These are phyloP conservation scores for Pollicipes pollicipes DNA, from an alignment of 1,140 invertebrate genomes.

Conservation along the genomic window DNA sequence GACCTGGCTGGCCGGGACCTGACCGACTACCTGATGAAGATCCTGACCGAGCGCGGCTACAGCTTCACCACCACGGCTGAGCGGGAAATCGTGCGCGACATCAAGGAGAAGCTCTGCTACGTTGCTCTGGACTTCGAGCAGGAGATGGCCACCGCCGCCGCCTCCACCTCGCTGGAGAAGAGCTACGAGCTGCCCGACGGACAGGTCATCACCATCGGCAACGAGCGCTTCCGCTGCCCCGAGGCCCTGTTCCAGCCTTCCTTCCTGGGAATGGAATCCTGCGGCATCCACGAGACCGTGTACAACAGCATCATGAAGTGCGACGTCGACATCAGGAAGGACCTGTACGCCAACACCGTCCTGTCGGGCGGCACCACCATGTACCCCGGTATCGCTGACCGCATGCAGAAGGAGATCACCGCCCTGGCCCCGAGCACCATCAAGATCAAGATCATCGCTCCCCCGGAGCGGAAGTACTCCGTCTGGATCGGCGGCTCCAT, in stretches of 20 bases:
- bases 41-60: slow-evolving; percentile 31
- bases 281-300: slow-evolving; percentile 43
- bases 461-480: slow-evolving; percentile 79
- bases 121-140: slow-evolving; percentile 83
- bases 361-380: slow-evolving; percentile 54
- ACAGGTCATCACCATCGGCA: slow-evolving; percentile 44
- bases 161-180: slow-evolving; percentile 78
- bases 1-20: slow-evolving; percentile 37
- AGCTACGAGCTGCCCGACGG: slow-evolving; percentile 83
- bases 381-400: slow-evolving; percentile 71
- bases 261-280: slow-evolving; percentile 33
- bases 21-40: slow-evolving; percentile 37
- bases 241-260: slow-evolving; percentile 37
- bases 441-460: slow-evolving; percentile 89
- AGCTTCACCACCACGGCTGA: slow-evolving; percentile 43
- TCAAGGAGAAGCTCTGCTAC: slow-evolving; percentile 83
- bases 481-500: slow-evolving; percentile 79
- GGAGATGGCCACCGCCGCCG: slow-evolving; percentile 68
- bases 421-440: slow-evolving; percentile 61
- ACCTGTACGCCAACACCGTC: slow-evolving; percentile 61
- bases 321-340: slow-evolving; percentile 68
- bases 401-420: slow-evolving; percentile 79
- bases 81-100: slow-evolving; percentile 80
- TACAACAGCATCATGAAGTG: slow-evolving; percentile 83
- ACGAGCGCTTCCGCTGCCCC: slow-evolving; percentile 42